phyloP scores from a whole-genome alignment of 1,140 invertebrate genomes.

The Linepithema humile region DNA sequence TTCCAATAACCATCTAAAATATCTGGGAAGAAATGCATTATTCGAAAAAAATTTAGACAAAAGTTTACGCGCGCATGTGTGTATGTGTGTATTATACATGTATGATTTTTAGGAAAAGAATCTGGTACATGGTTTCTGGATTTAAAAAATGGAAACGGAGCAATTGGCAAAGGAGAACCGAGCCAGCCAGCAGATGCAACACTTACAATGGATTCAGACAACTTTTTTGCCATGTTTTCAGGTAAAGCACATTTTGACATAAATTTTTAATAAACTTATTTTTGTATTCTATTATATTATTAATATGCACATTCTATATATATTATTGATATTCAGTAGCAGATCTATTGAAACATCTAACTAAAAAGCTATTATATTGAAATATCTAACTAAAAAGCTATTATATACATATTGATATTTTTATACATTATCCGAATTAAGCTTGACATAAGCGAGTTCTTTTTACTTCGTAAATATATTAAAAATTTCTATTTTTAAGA shows the following conservation, averaged over 20 bases:
- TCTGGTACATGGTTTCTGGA: constrained; percentile 94
- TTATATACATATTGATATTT: no score
- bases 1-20: no score
- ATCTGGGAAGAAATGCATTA: no score
- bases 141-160: constrained; percentile 93
- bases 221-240: constrained; percentile 92
- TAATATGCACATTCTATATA: constrained; percentile 11
- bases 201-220: constrained; percentile 92
- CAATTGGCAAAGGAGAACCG: constrained; percentile 91
- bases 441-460: no score
- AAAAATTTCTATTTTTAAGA: no score
- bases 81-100: background rate
- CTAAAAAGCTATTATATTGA: no score
- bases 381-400: no score
- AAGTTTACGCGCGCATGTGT: background rate
- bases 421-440: no score
- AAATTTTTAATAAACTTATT: constrained; percentile 11
- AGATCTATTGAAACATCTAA: no score
- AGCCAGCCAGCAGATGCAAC: constrained; percentile 91
- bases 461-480: no score
- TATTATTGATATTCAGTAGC: constrained; percentile 10
- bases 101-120: constrained; percentile 86
- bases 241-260: constrained; percentile 81
- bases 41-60: no score
- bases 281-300: constrained; percentile 20